A percentile compares a stretch with the other conserved stretches of the same genome.
Evolutionary conservation across 2,113 vertebrate species (phyloP).

Genomic region (Perca flavescens): DNA sequence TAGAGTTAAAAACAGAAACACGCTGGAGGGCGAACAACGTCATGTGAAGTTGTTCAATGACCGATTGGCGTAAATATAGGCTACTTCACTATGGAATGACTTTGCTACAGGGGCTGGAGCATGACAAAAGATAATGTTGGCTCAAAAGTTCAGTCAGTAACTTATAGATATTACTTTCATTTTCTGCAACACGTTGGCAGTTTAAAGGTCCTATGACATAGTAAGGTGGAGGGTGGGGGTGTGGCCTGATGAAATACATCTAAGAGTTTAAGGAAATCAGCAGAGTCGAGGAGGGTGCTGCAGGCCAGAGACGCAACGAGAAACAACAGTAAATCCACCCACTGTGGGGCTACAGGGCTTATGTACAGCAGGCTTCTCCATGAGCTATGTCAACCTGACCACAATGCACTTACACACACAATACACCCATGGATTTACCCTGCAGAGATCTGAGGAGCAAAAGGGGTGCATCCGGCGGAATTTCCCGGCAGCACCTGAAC

Average conservation of each 20-base stretch:
- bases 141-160: background rate
- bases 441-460: too few relatives aligned
- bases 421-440: background rate
- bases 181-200: too few relatives aligned
- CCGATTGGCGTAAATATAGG: background rate
- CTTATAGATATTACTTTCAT: too few relatives aligned
- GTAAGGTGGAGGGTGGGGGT: too few relatives aligned
- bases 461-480: too few relatives aligned
- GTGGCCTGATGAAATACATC: too few relatives aligned
- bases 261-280: background rate
- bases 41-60: background rate
- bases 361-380: background rate
- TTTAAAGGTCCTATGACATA: too few relatives aligned
- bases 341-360: background rate
- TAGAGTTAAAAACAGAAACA: background rate
- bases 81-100: background rate
- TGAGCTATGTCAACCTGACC: background rate
- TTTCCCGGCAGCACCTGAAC: too few relatives aligned
- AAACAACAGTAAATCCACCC: background rate
- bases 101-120: background rate
- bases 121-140: background rate
- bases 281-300: background rate
- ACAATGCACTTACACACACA: background rate
- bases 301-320: background rate
- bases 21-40: background rate